Evolutionary conservation across 2,888 invertebrate species (phyloP).

Genomic region (Pseudococcus jackbeardsleyi): DNA sequence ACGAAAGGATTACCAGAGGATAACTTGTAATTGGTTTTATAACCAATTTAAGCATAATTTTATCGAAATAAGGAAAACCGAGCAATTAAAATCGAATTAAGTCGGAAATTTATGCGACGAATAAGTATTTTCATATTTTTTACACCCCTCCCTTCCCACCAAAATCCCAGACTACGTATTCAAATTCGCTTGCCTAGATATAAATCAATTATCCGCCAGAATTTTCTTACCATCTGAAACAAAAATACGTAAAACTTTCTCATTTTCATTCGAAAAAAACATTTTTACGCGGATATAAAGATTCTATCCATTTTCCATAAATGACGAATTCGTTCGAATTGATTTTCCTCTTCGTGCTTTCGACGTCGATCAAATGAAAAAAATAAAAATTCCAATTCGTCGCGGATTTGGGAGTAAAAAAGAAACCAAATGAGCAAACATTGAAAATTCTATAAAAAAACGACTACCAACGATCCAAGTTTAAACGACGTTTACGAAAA

Average conservation of each 20-base stretch:
- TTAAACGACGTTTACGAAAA: not conserved
- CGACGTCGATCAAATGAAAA: not conserved
- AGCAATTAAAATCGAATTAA: conserved; percentile 27
- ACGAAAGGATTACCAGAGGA: conserved; percentile 25
- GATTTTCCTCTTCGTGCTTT: not conserved
- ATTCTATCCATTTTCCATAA: not conserved
- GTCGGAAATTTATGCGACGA: not conserved
- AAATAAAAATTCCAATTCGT: not conserved
- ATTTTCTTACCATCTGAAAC: not conserved
- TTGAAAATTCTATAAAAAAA: not conserved
- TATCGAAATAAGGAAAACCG: conserved; percentile 10
- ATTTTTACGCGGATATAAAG: not conserved
- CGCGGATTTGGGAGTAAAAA: not conserved
- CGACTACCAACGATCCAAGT: not conserved
- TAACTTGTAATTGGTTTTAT: conserved; percentile 31
- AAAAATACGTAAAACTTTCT: not conserved
- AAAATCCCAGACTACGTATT: not conserved
- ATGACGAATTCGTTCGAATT: not conserved
- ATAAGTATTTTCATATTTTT: not conserved
- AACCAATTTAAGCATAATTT: conserved; percentile 39
- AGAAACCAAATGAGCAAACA: not conserved
- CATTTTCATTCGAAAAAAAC: not conserved
- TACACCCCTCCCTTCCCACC: not conserved
- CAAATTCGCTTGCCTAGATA: not conserved
- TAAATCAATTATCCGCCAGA: not conserved